Evolutionary conservation across 2,113 vertebrate species (phyloP).

Genomic region (Gymnorhina tibicen): DNA sequence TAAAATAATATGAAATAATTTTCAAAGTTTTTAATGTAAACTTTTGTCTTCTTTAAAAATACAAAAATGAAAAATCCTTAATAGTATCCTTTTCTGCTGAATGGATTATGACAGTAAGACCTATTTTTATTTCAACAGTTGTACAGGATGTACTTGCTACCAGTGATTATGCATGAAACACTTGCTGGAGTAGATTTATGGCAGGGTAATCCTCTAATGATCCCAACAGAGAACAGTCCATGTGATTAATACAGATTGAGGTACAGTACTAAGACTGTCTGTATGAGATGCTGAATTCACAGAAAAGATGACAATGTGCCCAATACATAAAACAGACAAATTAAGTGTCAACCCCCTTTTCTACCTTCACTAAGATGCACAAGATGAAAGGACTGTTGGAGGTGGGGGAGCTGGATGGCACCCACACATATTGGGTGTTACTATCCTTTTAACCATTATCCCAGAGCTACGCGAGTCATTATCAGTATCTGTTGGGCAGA

Average conservation of each 20-base stretch:
- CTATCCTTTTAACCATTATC: neutral
- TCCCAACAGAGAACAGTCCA: neutral
- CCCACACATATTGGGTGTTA: fast-evolving
- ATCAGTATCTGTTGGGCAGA: neutral
- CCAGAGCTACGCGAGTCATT: neutral
- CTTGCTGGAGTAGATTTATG: neutral
- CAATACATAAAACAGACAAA: neutral
- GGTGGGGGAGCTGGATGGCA: neutral
- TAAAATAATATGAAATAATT: neutral
- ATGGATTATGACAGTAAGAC: neutral
- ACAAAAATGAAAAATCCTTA: neutral
- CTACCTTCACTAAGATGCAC: neutral
- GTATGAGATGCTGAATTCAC: neutral
- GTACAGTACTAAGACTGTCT: neutral
- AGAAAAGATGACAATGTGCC: neutral
- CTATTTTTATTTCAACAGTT: neutral
- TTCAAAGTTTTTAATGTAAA: neutral
- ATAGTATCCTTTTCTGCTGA: neutral
- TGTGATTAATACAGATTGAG: neutral
- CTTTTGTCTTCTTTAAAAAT: neutral
- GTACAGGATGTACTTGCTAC: neutral
- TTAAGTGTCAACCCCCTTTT: neutral
- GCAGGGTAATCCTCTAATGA: neutral
- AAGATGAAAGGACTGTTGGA: neutral
- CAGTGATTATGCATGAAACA: neutral